phyloP scores from a whole-genome alignment of 2,797 vertebrate species.

The Enteromius treurensis region DNA sequence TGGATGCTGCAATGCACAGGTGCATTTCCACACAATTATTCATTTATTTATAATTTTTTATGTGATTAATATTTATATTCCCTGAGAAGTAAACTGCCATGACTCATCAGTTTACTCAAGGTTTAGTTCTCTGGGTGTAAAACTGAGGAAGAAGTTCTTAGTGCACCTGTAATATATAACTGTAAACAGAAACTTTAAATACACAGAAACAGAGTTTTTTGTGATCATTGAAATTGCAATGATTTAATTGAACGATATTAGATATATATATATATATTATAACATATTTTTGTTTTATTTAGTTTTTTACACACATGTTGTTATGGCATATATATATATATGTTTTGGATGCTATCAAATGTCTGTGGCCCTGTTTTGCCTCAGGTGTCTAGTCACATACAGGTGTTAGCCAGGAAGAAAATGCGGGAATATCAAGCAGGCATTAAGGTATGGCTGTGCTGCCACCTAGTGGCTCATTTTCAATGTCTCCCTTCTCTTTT shows the following conservation, averaged over 20 bases:
- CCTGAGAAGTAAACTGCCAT: background rate
- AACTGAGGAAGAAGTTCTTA: background rate
- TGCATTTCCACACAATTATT: no score
- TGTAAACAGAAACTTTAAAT: background rate
- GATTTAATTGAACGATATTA: no score
- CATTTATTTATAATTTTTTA: no score
- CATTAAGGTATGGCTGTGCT: slow-evolving; percentile 88
- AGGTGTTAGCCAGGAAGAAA: slow-evolving; percentile 98
- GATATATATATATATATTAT: no score
- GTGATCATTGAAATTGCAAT: no score
- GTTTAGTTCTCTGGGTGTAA: background rate
- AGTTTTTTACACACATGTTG: background rate
- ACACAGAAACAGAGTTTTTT: background rate
- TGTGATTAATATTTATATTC: background rate
- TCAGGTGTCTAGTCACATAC: slow-evolving; percentile 99
- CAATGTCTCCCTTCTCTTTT: slow-evolving; percentile 61
- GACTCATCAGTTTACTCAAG: background rate
- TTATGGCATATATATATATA: background rate
- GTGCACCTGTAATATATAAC: background rate
- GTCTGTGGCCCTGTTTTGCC: slow-evolving; percentile 45
- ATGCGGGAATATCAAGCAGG: slow-evolving; percentile 98
- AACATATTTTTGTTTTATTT: no score
- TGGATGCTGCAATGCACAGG: background rate
- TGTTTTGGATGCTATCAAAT: slow-evolving; percentile 16
- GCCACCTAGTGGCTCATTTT: slow-evolving; percentile 66